Base-by-base conservation (phyloP, 2,113 vertebrate species). In the Mesitornis unicolor region DNA sequence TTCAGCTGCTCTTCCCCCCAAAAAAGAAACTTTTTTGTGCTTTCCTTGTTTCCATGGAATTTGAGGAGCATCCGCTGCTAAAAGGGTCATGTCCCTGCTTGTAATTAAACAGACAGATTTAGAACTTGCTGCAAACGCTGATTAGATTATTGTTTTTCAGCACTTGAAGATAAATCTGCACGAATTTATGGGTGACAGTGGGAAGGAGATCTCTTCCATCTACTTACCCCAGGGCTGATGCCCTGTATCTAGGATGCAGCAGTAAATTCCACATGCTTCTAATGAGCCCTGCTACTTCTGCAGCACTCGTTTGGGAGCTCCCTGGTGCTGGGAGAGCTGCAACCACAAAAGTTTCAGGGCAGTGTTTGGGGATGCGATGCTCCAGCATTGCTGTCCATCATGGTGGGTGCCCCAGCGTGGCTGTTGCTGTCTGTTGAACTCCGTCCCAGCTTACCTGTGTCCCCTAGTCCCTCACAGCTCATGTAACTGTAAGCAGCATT, bases 211-310 rank as follows among this genome's bases (percentile, higher is more conserved):
- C 60, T 78, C 50, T 50, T 54, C 80, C 59, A 74, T 87, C 77
- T 75, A 50, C n/a, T 16, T 18, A 47, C 81, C 60, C 90, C 21
- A n/a, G 74, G 60, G 85, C 82, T 61, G 42, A 21, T 63, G 78
- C 59, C 60, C 51, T 59, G 48, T 60, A 40, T 56, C 68, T 86
- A 74, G 86, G 89, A 93, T 68, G 90, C 42, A 93, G 87, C 74
- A 97, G 76, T 36, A 76, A 92, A 96, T 91, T 53, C 75, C 35
- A 16, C 33, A 6, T 59, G 65, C 50, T 79, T 40, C 64, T 92
- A n/a, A 90, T 88, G 60, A 95, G 81, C 86, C 53, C 67, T 86
- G 59, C 33, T 69, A 38, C 93, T 79, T 87, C 84, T 51, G 54
- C 71, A 56, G 70, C n/a, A 81, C n/a, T 36, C 5, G 47, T 47